Percentiles rank a stretch among this genome's conserved stretches.
These are phyloP conservation scores for Chlorocebus sabaeus DNA, from an alignment of 2,113 vertebrate species.

Conservation along the genomic window DNA sequence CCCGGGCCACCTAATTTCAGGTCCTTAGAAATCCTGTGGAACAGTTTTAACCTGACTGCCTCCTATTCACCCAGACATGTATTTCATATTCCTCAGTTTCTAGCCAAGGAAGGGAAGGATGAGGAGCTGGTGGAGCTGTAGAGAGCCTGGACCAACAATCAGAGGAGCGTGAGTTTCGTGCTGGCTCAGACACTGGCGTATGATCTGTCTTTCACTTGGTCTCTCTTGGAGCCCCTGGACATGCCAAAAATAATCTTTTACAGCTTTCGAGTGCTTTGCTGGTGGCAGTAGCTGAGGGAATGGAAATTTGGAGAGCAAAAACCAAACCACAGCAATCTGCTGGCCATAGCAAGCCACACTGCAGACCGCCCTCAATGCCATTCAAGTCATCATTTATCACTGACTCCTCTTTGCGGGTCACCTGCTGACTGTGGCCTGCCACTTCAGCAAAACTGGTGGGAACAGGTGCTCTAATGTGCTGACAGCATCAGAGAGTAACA, in stretches of 20 bases:
- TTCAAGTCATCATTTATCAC: background rate
- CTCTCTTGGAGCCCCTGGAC: background rate
- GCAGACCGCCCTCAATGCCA: background rate
- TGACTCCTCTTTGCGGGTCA: background rate
- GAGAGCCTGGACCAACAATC: background rate
- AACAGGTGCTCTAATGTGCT: background rate
- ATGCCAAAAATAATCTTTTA: background rate
- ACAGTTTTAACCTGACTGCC: background rate
- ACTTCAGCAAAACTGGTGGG: background rate
- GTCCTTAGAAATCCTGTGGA: background rate
- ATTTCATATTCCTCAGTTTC: background rate
- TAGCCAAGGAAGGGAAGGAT: background rate
- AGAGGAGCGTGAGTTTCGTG: background rate
- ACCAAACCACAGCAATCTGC: background rate
- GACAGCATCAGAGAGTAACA: background rate
- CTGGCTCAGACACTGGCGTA: background rate
- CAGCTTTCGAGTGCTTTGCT: background rate
- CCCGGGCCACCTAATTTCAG: background rate
- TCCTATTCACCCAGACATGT: background rate
- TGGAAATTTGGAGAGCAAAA: constrained; percentile 18
- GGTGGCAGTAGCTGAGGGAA: background rate
- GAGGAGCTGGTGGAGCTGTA: background rate
- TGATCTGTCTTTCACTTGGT: background rate
- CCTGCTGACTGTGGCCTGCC: background rate
- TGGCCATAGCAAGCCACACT: background rate